phyloP scores from a whole-genome alignment of 2,113 vertebrate species.

The Irena cyanogastra region DNA sequence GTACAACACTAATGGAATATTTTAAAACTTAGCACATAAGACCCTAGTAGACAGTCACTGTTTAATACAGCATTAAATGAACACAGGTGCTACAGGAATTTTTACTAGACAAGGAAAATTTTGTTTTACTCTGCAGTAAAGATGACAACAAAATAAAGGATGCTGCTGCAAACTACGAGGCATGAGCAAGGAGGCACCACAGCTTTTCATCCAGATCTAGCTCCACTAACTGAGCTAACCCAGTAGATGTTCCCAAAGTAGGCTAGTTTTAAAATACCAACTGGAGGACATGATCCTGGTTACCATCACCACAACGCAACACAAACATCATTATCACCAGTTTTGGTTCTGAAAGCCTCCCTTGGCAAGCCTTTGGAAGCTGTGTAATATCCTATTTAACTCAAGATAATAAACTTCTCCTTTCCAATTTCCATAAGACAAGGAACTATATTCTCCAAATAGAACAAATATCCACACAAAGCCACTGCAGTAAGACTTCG shows the following conservation, averaged over 20 bases:
- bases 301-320: neutral
- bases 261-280: neutral
- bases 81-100: neutral
- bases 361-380: neutral
- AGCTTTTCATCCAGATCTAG: neutral
- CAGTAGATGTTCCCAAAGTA: neutral
- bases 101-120: neutral
- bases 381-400: neutral
- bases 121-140: neutral
- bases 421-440: neutral
- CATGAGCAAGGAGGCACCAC: accelerated
- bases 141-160: neutral
- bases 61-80: neutral
- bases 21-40: neutral
- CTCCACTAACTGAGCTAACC: neutral
- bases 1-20: neutral
- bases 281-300: neutral
- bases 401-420: neutral
- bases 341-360: neutral
- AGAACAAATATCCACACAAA: neutral
- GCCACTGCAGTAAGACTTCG: neutral
- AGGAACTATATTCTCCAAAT: neutral
- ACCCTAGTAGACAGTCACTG: neutral
- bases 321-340: neutral
- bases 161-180: neutral